phyloP scores from a whole-genome alignment of 1,140 invertebrate genomes.

The Drosophila parabipectinata region DNA sequence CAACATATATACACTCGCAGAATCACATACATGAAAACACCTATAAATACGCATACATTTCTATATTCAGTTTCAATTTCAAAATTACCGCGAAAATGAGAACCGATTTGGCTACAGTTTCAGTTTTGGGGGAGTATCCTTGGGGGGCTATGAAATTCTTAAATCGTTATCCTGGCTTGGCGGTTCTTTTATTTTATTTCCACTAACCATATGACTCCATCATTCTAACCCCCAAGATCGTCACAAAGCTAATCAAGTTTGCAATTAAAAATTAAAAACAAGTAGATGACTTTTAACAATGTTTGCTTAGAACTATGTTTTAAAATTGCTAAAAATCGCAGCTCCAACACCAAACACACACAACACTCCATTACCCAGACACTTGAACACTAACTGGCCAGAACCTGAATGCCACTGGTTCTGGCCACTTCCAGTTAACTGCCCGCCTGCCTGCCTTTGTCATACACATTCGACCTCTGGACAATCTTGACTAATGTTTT shows the following conservation, averaged over 20 bases:
- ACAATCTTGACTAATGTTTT: conserved; percentile 73
- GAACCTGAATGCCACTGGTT: conserved; percentile 22
- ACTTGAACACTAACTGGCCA: conserved; percentile 4
- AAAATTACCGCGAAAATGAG: not conserved
- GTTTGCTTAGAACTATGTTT: not conserved
- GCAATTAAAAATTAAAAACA: no score
- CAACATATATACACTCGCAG: conserved; percentile 13
- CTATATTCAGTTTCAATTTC: not conserved
- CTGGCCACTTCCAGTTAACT: conserved; percentile 35
- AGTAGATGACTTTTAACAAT: not conserved
- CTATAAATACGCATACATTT: conserved; percentile 2
- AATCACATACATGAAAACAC: conserved; percentile 38
- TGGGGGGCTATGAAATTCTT: not conserved
- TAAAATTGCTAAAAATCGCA: not conserved
- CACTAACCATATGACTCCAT: not conserved
- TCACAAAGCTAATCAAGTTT: not conserved
- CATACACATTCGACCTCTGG: conserved; percentile 57
- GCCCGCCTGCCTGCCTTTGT: conserved; percentile 46
- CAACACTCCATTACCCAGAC: conserved; percentile 27
- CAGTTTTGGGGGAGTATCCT: not conserved
- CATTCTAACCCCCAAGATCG: not conserved
- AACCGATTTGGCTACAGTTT: conserved; percentile 1
- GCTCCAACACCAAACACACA: not conserved
- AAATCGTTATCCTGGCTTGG: no score
- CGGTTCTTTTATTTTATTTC: not conserved